Conservation (phyloP, 2,888 invertebrate genomes). For the Scelioninae gen. 1 region DNA sequence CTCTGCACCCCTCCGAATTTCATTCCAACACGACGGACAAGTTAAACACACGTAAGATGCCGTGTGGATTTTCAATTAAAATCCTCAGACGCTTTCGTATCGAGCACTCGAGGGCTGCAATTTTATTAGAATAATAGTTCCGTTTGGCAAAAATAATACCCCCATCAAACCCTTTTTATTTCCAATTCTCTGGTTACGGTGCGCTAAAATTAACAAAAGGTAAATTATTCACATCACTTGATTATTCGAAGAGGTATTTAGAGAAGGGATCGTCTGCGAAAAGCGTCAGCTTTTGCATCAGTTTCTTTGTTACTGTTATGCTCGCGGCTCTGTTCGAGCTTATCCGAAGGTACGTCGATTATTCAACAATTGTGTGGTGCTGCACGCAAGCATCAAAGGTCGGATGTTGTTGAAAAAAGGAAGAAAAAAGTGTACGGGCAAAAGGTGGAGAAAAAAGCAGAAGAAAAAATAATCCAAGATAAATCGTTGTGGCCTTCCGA, state of each 20-base stretch:
- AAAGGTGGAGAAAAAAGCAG: no score
- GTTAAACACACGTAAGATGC: conserved; percentile 19
- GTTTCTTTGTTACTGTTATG: conserved; percentile 48
- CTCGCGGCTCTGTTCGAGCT: conserved; percentile 31
- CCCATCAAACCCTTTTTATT: background rate
- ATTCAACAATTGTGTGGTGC: conserved; percentile 35
- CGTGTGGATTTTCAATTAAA: conserved; percentile 38
- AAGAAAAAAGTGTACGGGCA: background rate
- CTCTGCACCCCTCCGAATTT: conserved; percentile 22
- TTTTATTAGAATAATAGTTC: conserved; percentile 16
- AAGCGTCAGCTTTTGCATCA: conserved; percentile 22
- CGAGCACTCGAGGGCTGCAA: background rate
- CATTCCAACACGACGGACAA: conserved; percentile 13
- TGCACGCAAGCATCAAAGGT: conserved; percentile 38
- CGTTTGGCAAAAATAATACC: conserved; percentile 10
- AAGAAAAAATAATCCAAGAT: conserved; percentile 4
- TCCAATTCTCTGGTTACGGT: background rate
- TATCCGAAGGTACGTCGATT: conserved; percentile 40
- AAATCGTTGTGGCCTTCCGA: conserved; percentile 13
- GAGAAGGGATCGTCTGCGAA: conserved; percentile 1
- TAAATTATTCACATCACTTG: conserved; percentile 39
- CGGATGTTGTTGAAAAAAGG: background rate
- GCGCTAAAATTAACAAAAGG: conserved; percentile 9
- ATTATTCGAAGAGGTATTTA: conserved; percentile 17
- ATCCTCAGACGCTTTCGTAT: background rate